A percentile compares a stretch with the other conserved stretches of the same genome.
These are phyloP conservation scores for Tenrec ecaudatus DNA, from an alignment of 2,113 vertebrate genomes.

Conservation along the genomic window DNA sequence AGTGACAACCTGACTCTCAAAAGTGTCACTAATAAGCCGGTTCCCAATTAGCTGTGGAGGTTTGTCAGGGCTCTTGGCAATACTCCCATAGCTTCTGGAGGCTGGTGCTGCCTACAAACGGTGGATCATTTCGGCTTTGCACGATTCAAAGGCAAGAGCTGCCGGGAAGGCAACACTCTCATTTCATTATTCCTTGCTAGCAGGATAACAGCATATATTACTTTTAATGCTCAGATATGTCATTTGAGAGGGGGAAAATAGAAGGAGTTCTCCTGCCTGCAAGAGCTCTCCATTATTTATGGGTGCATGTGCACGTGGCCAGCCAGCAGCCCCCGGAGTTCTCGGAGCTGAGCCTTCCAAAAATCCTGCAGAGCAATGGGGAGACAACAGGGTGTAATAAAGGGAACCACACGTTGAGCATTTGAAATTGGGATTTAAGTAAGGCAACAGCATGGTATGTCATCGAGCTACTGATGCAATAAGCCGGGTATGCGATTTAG, in stretches of 20 bases:
- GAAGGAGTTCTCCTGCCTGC: constrained; percentile 75
- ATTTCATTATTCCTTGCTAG: constrained; percentile 84
- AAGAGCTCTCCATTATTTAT: constrained; percentile 79
- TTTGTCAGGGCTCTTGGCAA: constrained; percentile 82
- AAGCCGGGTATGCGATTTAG: not conserved
- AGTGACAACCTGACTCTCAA: constrained; percentile 80
- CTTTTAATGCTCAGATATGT: constrained; percentile 83
- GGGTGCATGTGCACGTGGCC: constrained; percentile 76
- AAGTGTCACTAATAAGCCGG: constrained; percentile 80
- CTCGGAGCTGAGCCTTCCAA: constrained; percentile 74
- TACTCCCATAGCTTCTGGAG: constrained; percentile 79
- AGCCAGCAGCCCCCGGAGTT: constrained; percentile 74
- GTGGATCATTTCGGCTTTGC: constrained; percentile 77
- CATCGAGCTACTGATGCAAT: constrained; percentile 45
- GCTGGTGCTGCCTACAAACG: constrained; percentile 83
- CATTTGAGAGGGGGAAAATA: constrained; percentile 74
- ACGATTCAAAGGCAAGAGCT: constrained; percentile 75
- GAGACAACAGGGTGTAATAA: constrained; percentile 81
- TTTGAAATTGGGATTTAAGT: constrained; percentile 66
- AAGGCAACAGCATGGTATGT: fast-evolving
- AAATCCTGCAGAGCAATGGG: constrained; percentile 82
- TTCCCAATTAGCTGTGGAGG: constrained; percentile 78
- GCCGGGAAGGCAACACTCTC: constrained; percentile 67
- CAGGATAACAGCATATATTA: constrained; percentile 82
- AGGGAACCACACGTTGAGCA: constrained; percentile 70